phyloP scores from a whole-genome alignment of 2,113 vertebrate species.

The Silurus asotus region DNA sequence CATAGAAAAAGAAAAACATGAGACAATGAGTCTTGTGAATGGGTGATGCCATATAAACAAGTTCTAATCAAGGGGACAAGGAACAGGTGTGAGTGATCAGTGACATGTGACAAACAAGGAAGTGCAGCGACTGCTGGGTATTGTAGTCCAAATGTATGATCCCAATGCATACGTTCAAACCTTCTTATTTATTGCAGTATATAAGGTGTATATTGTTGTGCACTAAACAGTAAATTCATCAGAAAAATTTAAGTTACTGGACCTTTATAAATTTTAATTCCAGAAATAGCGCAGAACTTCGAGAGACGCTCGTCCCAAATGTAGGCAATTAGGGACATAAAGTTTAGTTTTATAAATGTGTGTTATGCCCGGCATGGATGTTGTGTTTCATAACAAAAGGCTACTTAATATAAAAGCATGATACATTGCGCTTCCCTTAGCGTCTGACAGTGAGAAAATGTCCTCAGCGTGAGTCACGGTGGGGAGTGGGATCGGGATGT shows the following conservation, averaged over 20 bases:
- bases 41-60: no score
- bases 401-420: background rate
- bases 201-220: background rate
- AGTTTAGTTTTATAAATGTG: constrained; percentile 26
- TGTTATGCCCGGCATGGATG: background rate
- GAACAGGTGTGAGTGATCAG: no score
- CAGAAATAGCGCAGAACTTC: background rate
- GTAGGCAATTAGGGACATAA: background rate
- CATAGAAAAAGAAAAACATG: no score
- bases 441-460: constrained; percentile 4
- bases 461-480: constrained; percentile 11
- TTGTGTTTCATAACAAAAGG: background rate
- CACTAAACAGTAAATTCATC: background rate
- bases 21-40: no score
- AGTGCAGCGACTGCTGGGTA: no score
- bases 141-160: no score
- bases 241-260: background rate
- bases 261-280: background rate
- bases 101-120: no score
- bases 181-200: background rate
- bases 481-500: constrained; percentile 26
- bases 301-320: background rate
- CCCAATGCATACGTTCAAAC: background rate
- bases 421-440: background rate
- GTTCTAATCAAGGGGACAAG: no score